phyloP scores from a whole-genome alignment of 2,797 vertebrate genomes.

The Pseudomugil gertrudae region DNA sequence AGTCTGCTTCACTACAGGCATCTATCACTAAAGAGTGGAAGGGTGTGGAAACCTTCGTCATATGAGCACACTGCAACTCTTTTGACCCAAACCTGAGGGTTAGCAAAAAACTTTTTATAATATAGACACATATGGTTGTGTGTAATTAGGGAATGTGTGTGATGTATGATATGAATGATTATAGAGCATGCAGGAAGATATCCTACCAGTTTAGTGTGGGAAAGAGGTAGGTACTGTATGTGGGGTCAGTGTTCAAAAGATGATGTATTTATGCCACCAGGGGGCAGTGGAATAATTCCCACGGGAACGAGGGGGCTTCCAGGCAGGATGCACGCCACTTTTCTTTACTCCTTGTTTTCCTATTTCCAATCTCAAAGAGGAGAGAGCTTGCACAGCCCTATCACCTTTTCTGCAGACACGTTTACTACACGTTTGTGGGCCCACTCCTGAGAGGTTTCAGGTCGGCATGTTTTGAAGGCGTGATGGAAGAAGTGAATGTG shows the following conservation, averaged over 20 bases:
- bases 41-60: constrained; percentile 48
- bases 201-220: constrained; percentile 41
- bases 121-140: constrained; percentile 32
- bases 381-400: constrained; percentile 8
- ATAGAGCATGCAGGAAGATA: constrained; percentile 24
- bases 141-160: constrained; percentile 52
- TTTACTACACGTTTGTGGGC: constrained; percentile 21
- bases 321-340: constrained; percentile 55
- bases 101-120: constrained; percentile 26
- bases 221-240: constrained; percentile 27
- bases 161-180: constrained; percentile 56
- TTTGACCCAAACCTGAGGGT: constrained; percentile 25
- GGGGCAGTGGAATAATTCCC: constrained; percentile 78
- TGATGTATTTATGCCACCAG: constrained; percentile 58
- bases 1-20: constrained; percentile 35
- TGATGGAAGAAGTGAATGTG: constrained; percentile 54
- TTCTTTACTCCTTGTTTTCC: not conserved
- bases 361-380: constrained; percentile 8
- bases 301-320: constrained; percentile 29
- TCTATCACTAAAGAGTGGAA: constrained; percentile 35
- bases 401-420: constrained; percentile 21
- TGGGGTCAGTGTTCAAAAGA: constrained; percentile 3
- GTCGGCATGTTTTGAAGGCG: constrained; percentile 11
- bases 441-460: constrained; percentile 32
- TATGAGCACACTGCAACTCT: constrained; percentile 6